These are phyloP conservation scores for Bradypus variegatus DNA, from an alignment of 2,797 vertebrate genomes.

Conservation along the genomic window DNA sequence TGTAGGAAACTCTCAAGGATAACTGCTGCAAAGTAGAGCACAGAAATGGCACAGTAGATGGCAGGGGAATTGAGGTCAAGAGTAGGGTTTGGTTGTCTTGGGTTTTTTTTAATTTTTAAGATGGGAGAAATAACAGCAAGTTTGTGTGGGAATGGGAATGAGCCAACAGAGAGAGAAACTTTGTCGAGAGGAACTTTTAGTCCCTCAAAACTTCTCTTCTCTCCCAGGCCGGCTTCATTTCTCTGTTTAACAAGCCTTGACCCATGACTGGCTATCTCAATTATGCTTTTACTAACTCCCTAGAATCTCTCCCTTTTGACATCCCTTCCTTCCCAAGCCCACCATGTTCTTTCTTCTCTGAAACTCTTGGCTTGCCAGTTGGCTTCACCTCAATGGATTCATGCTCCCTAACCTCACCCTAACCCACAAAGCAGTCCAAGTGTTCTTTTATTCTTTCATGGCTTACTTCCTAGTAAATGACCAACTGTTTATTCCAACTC, in stretches of 20 bases:
- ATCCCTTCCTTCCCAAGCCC: background rate
- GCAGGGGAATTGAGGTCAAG: background rate
- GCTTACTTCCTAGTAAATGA: constrained; percentile 27
- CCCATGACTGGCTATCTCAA: background rate
- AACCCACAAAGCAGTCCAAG: constrained; percentile 17
- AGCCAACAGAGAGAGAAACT: background rate
- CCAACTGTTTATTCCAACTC: constrained; percentile 6
- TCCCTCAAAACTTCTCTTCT: background rate
- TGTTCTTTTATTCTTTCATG: background rate
- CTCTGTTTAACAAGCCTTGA: background rate
- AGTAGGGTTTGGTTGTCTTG: background rate
- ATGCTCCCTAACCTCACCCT: background rate
- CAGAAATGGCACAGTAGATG: background rate
- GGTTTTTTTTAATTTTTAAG: background rate
- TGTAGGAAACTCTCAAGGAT: background rate
- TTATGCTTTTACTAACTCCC: background rate
- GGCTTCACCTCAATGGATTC: constrained; percentile 14
- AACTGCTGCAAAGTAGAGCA: background rate
- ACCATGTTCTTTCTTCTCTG: constrained; percentile 17
- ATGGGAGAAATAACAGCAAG: background rate
- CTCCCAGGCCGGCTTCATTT: background rate
- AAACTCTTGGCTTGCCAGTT: background rate
- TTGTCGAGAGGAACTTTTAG: background rate
- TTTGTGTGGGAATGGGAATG: background rate
- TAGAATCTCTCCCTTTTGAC: background rate